Conservation (phyloP, 2,797 vertebrate genomes). For the Enteromius treurensis region DNA sequence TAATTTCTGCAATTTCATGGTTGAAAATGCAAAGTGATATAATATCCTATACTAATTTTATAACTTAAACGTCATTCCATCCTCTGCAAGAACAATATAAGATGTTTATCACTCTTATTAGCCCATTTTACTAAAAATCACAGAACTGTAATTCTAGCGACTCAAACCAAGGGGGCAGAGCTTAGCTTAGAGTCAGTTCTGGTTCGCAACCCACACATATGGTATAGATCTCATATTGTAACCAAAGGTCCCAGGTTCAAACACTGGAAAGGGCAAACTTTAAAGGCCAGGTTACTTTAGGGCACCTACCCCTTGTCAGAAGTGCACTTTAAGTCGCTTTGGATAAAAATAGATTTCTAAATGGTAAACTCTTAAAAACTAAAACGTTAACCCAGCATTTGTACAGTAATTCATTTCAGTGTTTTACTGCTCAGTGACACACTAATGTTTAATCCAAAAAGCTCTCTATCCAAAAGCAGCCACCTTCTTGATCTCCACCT, state of each 20-base stretch:
- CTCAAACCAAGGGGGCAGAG: neutral
- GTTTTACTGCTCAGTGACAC: neutral
- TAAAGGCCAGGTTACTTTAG: slow-evolving; percentile 7
- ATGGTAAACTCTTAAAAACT: neutral
- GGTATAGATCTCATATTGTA: slow-evolving; percentile 1
- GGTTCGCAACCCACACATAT: neutral
- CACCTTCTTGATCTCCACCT: slow-evolving; percentile 35
- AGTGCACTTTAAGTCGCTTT: slow-evolving; percentile 6
- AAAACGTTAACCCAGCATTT: neutral
- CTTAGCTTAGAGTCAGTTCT: neutral
- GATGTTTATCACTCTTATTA: neutral
- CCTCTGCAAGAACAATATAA: neutral
- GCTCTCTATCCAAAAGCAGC: slow-evolving; percentile 60
- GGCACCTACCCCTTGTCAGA: neutral
- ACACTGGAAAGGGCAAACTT: neutral
- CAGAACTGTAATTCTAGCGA: neutral
- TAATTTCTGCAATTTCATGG: neutral
- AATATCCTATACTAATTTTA: neutral
- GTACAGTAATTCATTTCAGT: neutral
- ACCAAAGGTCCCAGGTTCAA: neutral
- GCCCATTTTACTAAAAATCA: neutral
- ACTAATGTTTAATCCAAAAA: neutral
- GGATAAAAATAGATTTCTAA: slow-evolving; percentile 5
- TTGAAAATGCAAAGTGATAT: neutral
- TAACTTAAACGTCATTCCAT: neutral